Evolutionary conservation across 2,113 vertebrate genomes (phyloP), one percentile per base, ranked within the genome.

Genomic region (Prunella himalayana): DNA sequence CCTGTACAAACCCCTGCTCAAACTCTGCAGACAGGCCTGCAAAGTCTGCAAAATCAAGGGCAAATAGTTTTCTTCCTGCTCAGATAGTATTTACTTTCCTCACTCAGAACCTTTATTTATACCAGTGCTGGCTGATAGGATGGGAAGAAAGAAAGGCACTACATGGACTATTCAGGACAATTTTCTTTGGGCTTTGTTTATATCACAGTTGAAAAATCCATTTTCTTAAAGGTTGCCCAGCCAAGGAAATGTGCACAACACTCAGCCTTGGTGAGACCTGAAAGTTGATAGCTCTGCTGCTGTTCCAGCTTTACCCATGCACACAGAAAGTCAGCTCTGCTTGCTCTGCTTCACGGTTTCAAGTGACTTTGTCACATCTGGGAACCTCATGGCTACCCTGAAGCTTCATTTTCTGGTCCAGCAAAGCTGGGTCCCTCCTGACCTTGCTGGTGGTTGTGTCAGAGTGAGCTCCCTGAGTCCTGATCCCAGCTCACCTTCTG

Each of bases 351-450:
- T 92, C 59, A 75, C 0, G 0, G 42, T 47, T 86, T 61, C 72
- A 33, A 88, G 80, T 50, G 76, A 81, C 68, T 95, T 90, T 31
- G 79, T 92, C 91, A 97, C 82, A 90, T 94, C 80, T 96, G 91
- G 94, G 47, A 83, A 76, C 92, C 94, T 96, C 88, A 83, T 95
- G 90, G 51, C 39, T 90, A 51, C 44, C 45, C 91, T 53, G 59
- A 76, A 92, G 47, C 39, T 90, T 78, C 76, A 59, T 83, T 88
- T 95, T 88, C 80, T 88, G 33, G 80, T 83, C 80, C 60, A 59
- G 64, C 7, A 59, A 50, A 81, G 27, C 19, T 6, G 1, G 9
- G 16, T 21, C 44, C 30, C 51, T 80, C 30, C 59, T 75, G 91
- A 81, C 47, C 80, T 83, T 70, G 50, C 6, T 77, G 50, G 19